A percentile compares a stretch with the other conserved stretches of the same genome.
Evolutionary conservation across 2,797 vertebrate species (phyloP).

Genomic region (Melanogrammus aeglefinus): DNA sequence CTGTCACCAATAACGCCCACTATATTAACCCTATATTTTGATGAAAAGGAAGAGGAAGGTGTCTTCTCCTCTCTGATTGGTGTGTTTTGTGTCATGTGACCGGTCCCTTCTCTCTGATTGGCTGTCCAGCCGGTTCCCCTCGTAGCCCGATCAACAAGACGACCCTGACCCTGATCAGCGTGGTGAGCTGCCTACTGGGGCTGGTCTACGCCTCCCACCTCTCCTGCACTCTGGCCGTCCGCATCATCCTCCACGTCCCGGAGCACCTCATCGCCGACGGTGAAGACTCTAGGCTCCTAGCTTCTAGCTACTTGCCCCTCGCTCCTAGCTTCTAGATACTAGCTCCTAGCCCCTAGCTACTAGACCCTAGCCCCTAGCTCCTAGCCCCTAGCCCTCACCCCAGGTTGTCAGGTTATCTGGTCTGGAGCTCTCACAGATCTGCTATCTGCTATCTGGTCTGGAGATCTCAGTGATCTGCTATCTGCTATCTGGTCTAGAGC

Average conservation of each 20-base stretch:
- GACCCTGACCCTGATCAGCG: constrained; percentile 94
- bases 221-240: constrained; percentile 87
- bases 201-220: constrained; percentile 92
- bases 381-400: too few species aligned
- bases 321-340: not conserved
- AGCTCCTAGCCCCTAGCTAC: not conserved
- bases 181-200: constrained; percentile 91
- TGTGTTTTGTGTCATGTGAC: not conserved
- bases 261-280: constrained; percentile 98
- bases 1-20: not conserved
- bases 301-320: not conserved
- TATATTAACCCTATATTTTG: too few species aligned
- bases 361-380: too few species aligned
- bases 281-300: constrained; percentile 55
- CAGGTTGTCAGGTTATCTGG: not conserved
- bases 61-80: too few species aligned
- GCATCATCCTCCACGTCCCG: constrained; percentile 92
- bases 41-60: too few species aligned
- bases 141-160: constrained; percentile 97
- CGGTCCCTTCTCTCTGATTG: not conserved
- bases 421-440: not conserved
- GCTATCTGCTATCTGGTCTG: not conserved
- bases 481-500: not conserved
- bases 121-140: constrained; percentile 81
- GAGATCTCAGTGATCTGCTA: not conserved